phyloP scores from a whole-genome alignment of 2,888 invertebrate species.

The Papilio demoleus region DNA sequence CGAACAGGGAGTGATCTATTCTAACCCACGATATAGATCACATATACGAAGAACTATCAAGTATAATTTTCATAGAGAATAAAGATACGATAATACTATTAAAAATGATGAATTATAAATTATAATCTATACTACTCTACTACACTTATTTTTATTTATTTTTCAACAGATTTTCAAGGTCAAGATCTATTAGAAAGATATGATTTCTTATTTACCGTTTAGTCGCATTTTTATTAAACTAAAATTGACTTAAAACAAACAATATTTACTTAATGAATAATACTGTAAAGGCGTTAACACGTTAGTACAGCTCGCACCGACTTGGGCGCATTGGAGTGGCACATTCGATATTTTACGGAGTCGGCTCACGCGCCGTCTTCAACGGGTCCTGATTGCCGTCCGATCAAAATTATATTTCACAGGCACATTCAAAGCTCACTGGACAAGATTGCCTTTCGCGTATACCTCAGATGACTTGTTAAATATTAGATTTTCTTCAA shows the following conservation, averaged over 20 bases:
- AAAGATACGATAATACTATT: conserved; percentile 16
- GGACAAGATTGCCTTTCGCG: conserved; percentile 74
- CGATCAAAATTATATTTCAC: conserved; percentile 83
- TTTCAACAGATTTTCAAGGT: too few species aligned
- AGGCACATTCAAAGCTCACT: conserved; percentile 77
- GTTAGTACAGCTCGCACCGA: conserved; percentile 48
- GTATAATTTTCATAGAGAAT: conserved; percentile 43
- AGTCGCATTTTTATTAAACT: too few species aligned
- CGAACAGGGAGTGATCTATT: conserved; percentile 83
- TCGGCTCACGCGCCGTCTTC: conserved; percentile 81
- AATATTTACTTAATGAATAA: background rate
- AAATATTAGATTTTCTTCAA: conserved; percentile 52
- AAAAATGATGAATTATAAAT: too few species aligned
- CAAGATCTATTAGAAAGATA: too few species aligned
- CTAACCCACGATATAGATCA: conserved; percentile 75
- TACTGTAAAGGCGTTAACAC: conserved; percentile 47
- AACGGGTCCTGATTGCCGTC: conserved; percentile 82
- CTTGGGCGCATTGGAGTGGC: conserved; percentile 54
- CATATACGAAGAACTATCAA: conserved; percentile 71
- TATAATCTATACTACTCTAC: too few species aligned
- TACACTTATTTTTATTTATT: too few species aligned
- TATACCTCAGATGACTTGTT: conserved; percentile 48
- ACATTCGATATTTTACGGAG: conserved; percentile 78
- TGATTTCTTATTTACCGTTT: too few species aligned
- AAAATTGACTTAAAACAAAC: too few species aligned